Evolutionary conservation across 2,888 invertebrate genomes (phyloP), one percentile per base, ranked within the genome.

Genomic region (Habrosyne pyritoides): DNA sequence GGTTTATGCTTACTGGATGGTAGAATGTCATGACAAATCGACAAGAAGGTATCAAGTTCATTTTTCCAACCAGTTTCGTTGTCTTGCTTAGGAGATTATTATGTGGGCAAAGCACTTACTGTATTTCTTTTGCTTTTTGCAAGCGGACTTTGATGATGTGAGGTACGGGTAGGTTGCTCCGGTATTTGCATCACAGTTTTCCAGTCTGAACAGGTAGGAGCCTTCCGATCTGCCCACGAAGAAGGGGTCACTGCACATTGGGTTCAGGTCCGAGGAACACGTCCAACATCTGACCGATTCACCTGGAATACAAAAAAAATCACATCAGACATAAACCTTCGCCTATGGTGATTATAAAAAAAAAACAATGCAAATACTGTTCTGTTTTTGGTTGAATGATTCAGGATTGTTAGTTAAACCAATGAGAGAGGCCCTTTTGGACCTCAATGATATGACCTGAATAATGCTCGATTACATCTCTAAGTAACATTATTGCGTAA

Each of bases 71-170:
- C n/a, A n/a, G n/a, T n/a, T n/a, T n/a, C n/a, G n/a, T n/a, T n/a
- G n/a, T n/a, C n/a, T n/a, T n/a, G n/a, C n/a, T n/a, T n/a, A n/a
- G n/a, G n/a, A n/a, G n/a, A n/a, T 5, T 24, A 24, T 24, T 24
- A 3, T 24, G 33, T 12, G 33, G 50, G 8, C 7, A 18, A 5
- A 21, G 33, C 50, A 89, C 94, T 95, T 90, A 96, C 97, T 94
- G 87, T 94, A 94, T 89, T 95, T 95, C 69, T 95, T 95, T 64
- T 94, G 94, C 83, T 97, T 97, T 80, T 96, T 95, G 91, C 97
- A 97, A 58, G 95, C 95, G 21, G 95, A 94, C 66, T 93, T 93
- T 0, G 94, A 93, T 1, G 90, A 81, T 2, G 87, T 84, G 59
- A 91, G 79, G 69, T 91, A 91, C 0, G 91, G 91, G 71, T 90